These are phyloP conservation scores for Chaetura pelagica DNA, from an alignment of 2,113 vertebrate species.

Conservation along the genomic window DNA sequence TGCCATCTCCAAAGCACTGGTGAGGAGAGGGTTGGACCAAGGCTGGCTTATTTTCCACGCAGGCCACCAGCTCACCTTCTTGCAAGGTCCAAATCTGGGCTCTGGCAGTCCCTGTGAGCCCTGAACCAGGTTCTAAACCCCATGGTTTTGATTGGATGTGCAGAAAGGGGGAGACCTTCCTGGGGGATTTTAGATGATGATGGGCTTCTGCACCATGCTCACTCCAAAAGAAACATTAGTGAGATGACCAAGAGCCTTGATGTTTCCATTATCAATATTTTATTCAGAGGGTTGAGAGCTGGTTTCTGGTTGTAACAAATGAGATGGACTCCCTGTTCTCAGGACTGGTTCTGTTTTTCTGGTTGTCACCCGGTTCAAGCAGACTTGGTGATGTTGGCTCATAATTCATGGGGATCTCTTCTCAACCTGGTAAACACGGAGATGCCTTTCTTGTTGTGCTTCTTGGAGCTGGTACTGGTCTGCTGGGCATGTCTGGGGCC, in stretches of 20 bases:
- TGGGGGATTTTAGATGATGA: not conserved
- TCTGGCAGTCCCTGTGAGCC: not conserved
- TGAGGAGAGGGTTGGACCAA: not conserved
- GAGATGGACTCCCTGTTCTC: not conserved
- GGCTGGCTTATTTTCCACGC: not conserved
- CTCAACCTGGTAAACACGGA: not conserved
- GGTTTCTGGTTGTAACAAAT: not conserved
- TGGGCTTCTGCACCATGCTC: not conserved
- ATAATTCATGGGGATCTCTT: not conserved
- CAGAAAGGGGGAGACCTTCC: not conserved
- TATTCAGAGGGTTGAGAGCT: not conserved
- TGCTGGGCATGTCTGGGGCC: not conserved
- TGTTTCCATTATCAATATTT: not conserved
- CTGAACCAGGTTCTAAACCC: not conserved
- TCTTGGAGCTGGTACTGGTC: not conserved
- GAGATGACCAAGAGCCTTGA: not conserved
- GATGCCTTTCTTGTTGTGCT: not conserved
- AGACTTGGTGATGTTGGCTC: accelerated
- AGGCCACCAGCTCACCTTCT: accelerated
- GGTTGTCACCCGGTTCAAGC: not conserved
- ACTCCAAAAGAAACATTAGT: not conserved
- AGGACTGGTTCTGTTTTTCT: not conserved
- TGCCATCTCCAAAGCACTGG: not conserved
- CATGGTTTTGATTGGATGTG: accelerated
- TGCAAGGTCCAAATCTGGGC: no score